phyloP scores from a whole-genome alignment of 1,140 invertebrate genomes.

The Leptinotarsa defecta region DNA sequence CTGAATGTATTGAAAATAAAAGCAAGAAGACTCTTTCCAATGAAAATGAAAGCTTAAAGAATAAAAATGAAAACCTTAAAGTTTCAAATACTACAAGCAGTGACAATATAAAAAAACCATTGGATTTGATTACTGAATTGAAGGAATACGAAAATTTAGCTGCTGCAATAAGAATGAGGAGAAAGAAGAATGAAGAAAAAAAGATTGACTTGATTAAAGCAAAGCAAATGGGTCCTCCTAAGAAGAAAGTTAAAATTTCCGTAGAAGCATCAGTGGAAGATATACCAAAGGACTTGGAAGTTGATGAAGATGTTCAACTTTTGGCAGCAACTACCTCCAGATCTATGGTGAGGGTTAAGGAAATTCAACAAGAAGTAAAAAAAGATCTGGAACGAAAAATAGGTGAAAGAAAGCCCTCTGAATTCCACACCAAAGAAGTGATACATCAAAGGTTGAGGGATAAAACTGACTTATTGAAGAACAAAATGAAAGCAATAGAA shows the following conservation, averaged over 20 bases:
- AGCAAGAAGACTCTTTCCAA: not conserved
- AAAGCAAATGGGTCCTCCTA: constrained; percentile 22
- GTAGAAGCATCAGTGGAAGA: not conserved
- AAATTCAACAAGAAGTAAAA: constrained; percentile 42
- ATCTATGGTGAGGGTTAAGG: constrained; percentile 37
- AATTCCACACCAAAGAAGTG: constrained; percentile 59
- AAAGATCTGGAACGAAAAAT: constrained; percentile 34
- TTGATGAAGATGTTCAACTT: constrained; percentile 47
- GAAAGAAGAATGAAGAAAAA: not conserved
- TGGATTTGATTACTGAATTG: not conserved
- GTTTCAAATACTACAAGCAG: constrained; percentile 15
- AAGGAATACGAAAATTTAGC: constrained; percentile 22
- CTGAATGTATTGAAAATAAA: not conserved
- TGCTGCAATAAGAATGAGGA: constrained; percentile 18
- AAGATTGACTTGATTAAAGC: constrained; percentile 24
- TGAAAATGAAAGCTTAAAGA: not conserved
- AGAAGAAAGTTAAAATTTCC: constrained; percentile 25
- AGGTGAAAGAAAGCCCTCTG: not conserved
- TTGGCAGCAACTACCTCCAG: constrained; percentile 45
- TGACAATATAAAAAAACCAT: constrained; percentile 23
- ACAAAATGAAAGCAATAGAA: constrained; percentile 77
- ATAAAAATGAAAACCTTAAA: not conserved
- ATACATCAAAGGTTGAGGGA: constrained; percentile 77
- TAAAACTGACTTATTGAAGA: constrained; percentile 65
- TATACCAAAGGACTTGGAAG: constrained; percentile 31